Conservation (phyloP, 30 jellyfish, hydroid and myxozoan species). For the Calvadosia cruxmelitensis region DNA sequence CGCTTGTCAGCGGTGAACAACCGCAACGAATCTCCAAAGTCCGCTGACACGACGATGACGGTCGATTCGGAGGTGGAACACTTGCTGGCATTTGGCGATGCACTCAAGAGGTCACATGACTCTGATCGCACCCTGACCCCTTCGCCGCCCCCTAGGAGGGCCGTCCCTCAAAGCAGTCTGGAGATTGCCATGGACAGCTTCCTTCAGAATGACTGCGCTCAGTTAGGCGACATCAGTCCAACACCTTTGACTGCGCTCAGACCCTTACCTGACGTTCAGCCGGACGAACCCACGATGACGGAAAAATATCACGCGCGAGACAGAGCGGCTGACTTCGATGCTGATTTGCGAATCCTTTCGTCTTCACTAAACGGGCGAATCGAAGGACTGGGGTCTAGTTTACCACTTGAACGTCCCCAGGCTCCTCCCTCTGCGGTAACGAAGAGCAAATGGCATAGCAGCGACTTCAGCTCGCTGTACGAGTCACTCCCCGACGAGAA, state of each 20-base stretch:
- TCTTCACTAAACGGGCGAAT: background rate
- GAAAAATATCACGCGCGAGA: background rate
- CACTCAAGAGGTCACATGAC: background rate
- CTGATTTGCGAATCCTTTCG: background rate
- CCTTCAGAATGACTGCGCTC: background rate
- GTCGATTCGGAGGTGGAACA: background rate
- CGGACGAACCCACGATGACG: background rate
- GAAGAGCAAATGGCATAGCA: background rate
- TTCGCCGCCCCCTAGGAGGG: background rate
- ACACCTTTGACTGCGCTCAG: background rate
- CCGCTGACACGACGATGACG: background rate
- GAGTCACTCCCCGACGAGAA: background rate
- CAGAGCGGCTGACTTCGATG: too few relatives aligned
- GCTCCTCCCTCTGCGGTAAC: background rate
- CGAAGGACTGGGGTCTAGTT: background rate
- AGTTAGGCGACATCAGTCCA: background rate
- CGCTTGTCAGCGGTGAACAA: background rate
- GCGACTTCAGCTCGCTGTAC: background rate
- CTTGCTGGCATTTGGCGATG: background rate
- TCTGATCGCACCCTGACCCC: background rate
- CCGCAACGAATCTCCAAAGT: background rate
- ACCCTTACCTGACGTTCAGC: background rate
- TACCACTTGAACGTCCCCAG: too few relatives aligned
- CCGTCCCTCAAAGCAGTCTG: background rate
- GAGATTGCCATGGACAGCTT: background rate